Base-by-base conservation (phyloP, 2,797 vertebrate species). In the Eulemur rubriventer region DNA sequence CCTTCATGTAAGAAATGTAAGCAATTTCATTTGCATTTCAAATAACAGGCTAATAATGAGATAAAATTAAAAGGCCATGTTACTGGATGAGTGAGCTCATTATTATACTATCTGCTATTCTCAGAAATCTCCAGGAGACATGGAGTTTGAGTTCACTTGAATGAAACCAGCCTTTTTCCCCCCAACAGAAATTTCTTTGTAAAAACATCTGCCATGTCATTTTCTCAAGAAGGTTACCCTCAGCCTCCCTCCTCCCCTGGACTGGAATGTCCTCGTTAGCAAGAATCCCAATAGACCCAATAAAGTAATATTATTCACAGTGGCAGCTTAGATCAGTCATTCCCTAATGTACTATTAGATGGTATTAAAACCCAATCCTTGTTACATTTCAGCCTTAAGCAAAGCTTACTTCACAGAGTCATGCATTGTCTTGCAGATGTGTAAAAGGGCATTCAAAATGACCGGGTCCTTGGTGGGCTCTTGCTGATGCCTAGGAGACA, bases 361-460 rank as follows among this genome's bases (percentile, higher is more conserved):
- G 38, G 61, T 20, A 78, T 55, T 65, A 50, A 89, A 69, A 69
- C 55, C 63, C 82, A 76, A 22, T 6, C 57, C 61, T 50, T 0
- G 22, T 9, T 48, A 67, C 0, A 0, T 26, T 24, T 61, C 67
- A 75, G 7, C 57, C 75, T 13, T 26, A 33, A 89, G 89, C 7
- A 17, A 73, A 26, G 55, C 99, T 98, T 99, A 99, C 99, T 99
- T 99, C 93, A 99, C 99, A 9, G 99, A 99, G 97, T 99, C 99
- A 0, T 99, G 99, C 99, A 99, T 99, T 20, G 99, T 99, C 98
- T 99, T 99, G 98, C 99, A 99, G 98, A 99, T 98, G 11, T 99
- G 99, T 96, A 99, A 98, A 95, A 99, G 99, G 76, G 99, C 99
- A 7, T 99, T 99, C 88, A 99, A 99, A 91, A 99, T 99, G 85